phyloP scores from a whole-genome alignment of 1,140 invertebrate genomes.

The Drosophila eugracilis region DNA sequence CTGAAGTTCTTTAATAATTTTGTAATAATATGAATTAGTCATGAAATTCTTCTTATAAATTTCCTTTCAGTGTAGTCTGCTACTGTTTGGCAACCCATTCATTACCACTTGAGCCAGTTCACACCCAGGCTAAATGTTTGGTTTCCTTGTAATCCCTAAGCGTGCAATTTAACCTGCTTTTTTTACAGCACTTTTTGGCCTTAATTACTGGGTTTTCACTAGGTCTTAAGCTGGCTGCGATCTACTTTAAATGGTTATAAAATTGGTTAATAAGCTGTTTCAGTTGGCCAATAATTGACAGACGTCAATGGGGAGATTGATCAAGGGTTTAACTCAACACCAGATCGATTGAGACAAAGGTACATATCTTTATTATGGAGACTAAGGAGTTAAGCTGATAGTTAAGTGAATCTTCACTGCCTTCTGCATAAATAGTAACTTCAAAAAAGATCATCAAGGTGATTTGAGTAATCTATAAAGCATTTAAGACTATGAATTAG shows the following conservation, averaged over 20 bases:
- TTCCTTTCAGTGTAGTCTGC: background rate
- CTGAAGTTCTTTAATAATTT: no score
- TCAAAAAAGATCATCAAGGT: no score
- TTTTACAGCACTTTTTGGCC: slow-evolving; percentile 4
- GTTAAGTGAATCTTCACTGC: background rate
- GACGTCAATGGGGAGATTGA: background rate
- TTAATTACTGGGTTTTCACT: slow-evolving; percentile 25
- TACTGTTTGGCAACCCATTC: slow-evolving; percentile 28
- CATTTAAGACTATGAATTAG: no score
- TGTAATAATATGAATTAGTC: no score
- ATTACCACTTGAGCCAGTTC: slow-evolving; percentile 45
- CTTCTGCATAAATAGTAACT: background rate
- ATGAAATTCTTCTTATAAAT: no score
- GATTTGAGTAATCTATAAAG: no score
- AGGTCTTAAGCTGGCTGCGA: slow-evolving; percentile 12
- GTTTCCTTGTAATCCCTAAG: slow-evolving; percentile 52
- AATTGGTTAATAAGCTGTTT: slow-evolving; percentile 29
- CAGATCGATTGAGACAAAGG: slow-evolving; percentile 26
- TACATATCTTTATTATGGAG: background rate
- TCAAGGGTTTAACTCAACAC: slow-evolving; percentile 8
- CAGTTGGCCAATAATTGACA: slow-evolving; percentile 10
- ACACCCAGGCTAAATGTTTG: slow-evolving; percentile 60
- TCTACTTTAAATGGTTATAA: slow-evolving; percentile 17
- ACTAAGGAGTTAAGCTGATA: background rate
- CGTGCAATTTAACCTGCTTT: slow-evolving; percentile 45